A percentile compares a stretch with the other conserved stretches of the same genome.
Conservation (phyloP, 2,113 vertebrate genomes). For the Notarius lentiginosus region DNA sequence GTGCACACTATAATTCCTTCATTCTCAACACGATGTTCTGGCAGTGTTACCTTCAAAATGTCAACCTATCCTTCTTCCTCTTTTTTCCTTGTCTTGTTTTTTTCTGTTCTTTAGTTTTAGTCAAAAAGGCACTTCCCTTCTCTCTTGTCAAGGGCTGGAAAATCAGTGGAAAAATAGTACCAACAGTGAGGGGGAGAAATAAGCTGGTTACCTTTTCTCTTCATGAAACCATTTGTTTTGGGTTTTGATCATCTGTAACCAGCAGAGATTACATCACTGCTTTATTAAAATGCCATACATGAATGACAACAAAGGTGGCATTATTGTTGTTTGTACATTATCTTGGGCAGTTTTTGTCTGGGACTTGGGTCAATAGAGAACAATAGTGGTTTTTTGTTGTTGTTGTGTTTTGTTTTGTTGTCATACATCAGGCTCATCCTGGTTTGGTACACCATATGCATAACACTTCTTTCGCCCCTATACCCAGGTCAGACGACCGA, state of each 20-base stretch:
- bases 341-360: not conserved
- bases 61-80: slow-evolving; percentile 24
- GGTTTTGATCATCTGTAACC: not conserved
- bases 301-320: not conserved
- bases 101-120: slow-evolving; percentile 21
- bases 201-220: not conserved
- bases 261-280: not conserved
- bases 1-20: slow-evolving; percentile 21
- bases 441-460: not conserved
- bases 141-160: slow-evolving; percentile 18
- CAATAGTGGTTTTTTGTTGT: not conserved
- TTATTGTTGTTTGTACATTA: not conserved
- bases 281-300: not conserved
- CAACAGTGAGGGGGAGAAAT: not conserved
- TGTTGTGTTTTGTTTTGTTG: not conserved
- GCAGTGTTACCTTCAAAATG: slow-evolving; percentile 34
- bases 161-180: slow-evolving; percentile 21
- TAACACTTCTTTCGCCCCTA: not conserved
- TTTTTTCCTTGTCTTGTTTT: not conserved
- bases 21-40: slow-evolving; percentile 35
- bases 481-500: too few relatives aligned
- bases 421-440: not conserved
- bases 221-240: slow-evolving; percentile 33
- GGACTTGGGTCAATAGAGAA: not conserved
- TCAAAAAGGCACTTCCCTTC: slow-evolving; percentile 25